Percentiles rank a stretch among this genome's conserved stretches.
These are phyloP conservation scores for Corythaixoides concolor DNA, from an alignment of 2,113 vertebrate species.

Conservation along the genomic window DNA sequence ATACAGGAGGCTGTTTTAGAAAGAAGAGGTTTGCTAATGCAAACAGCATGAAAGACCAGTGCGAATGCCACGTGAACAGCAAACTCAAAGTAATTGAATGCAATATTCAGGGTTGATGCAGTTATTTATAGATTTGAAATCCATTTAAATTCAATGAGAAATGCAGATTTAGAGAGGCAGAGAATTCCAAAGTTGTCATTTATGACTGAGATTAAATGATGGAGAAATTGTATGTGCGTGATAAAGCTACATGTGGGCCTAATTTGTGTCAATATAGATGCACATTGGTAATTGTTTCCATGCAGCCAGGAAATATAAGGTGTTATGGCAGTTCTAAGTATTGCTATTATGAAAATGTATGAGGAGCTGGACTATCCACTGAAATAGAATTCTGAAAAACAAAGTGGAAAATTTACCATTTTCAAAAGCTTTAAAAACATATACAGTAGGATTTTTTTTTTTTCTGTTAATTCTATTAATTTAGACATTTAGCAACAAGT, in stretches of 20 bases:
- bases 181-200: conserved; percentile 47
- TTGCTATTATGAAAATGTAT: not conserved
- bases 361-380: conserved; percentile 9
- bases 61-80: not conserved
- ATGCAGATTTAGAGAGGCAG: conserved; percentile 50
- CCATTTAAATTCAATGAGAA: conserved; percentile 66
- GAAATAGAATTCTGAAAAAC: not conserved
- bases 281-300: not conserved
- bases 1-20: not conserved
- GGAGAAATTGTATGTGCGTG: conserved; percentile 47
- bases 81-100: conserved; percentile 31
- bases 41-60: conserved; percentile 27
- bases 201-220: conserved; percentile 1
- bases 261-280: conserved; percentile 30
- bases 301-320: not conserved
- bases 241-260: conserved; percentile 41
- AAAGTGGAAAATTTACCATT: not conserved
- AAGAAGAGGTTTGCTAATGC: conserved; percentile 27
- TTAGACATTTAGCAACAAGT: not conserved
- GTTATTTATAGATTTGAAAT: conserved; percentile 66
- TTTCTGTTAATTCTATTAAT: not conserved
- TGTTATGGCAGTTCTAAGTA: not conserved
- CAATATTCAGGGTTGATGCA: not conserved
- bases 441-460: accelerated
- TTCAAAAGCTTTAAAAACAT: not conserved